Conservation (phyloP, 2,888 invertebrate species). For the Podotricha telesiphe region DNA sequence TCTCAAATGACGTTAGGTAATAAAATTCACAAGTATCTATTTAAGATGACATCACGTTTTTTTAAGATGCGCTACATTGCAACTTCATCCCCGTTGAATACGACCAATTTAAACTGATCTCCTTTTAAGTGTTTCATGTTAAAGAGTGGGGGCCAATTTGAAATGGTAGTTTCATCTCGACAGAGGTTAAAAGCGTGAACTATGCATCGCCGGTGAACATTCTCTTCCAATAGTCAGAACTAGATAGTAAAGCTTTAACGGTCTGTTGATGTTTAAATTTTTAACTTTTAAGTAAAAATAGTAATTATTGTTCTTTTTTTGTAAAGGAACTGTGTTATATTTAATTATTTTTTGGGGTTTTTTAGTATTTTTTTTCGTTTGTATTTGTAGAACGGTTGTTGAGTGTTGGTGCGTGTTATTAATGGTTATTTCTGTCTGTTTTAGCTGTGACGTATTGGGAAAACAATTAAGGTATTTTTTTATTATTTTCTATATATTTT, state of each 20-base stretch:
- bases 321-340: too few species aligned
- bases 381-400: conserved; percentile 32
- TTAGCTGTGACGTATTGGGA: conserved; percentile 41
- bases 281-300: conserved; percentile 9
- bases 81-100: conserved; percentile 29
- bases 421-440: conserved; percentile 39
- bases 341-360: neutral
- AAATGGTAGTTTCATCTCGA: conserved; percentile 54
- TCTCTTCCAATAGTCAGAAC: conserved; percentile 50
- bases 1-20: neutral
- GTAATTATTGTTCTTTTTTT: neutral
- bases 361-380: neutral
- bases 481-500: conserved; percentile 17
- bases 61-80: conserved; percentile 25
- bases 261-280: conserved; percentile 28
- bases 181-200: conserved; percentile 67
- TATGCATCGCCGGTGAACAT: conserved; percentile 65
- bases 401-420: conserved; percentile 36
- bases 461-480: conserved; percentile 40
- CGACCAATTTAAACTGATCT: conserved; percentile 40
- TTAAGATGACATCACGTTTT: conserved; percentile 20
- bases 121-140: conserved; percentile 42
- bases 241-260: conserved; percentile 33
- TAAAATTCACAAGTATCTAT: neutral
- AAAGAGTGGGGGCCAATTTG: conserved; percentile 49